These are phyloP conservation scores for Mongoloraphidia duomilia DNA, from an alignment of 2,888 invertebrate genomes.

Conservation along the genomic window DNA sequence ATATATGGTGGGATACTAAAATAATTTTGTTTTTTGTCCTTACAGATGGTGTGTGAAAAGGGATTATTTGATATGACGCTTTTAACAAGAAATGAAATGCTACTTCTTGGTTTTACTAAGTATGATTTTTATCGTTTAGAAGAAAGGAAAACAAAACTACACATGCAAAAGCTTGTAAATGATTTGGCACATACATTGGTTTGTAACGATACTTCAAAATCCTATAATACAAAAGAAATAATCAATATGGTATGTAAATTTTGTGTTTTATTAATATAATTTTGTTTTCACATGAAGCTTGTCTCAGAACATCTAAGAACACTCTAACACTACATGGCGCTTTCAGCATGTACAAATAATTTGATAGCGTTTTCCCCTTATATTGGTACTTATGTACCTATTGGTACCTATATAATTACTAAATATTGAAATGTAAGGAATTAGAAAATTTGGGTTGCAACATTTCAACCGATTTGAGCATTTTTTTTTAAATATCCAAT, in stretches of 20 bases:
- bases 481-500: too few relatives aligned
- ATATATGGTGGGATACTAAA: not conserved
- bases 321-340: too few relatives aligned
- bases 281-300: not conserved
- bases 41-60: conserved; percentile 9
- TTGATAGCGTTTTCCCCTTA: too few relatives aligned
- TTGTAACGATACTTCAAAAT: not conserved
- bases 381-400: too few relatives aligned
- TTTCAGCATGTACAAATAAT: too few relatives aligned
- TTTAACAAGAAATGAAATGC: conserved; percentile 4
- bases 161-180: conserved; percentile 5
- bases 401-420: too few relatives aligned
- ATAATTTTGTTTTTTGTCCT: conserved; percentile 1
- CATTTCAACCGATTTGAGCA: too few relatives aligned
- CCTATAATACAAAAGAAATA: not conserved
- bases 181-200: conserved; percentile 5
- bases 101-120: conserved; percentile 4
- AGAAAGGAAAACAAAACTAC: conserved; percentile 1
- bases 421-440: too few relatives aligned
- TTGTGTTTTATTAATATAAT: not conserved
- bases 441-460: too few relatives aligned
- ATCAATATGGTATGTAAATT: conserved; percentile 4
- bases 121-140: not conserved
- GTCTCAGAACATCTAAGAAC: too few relatives aligned
- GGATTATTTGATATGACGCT: conserved; percentile 9